phyloP scores from a whole-genome alignment of 2,113 vertebrate genomes.

The Zosterops hypoxanthus region DNA sequence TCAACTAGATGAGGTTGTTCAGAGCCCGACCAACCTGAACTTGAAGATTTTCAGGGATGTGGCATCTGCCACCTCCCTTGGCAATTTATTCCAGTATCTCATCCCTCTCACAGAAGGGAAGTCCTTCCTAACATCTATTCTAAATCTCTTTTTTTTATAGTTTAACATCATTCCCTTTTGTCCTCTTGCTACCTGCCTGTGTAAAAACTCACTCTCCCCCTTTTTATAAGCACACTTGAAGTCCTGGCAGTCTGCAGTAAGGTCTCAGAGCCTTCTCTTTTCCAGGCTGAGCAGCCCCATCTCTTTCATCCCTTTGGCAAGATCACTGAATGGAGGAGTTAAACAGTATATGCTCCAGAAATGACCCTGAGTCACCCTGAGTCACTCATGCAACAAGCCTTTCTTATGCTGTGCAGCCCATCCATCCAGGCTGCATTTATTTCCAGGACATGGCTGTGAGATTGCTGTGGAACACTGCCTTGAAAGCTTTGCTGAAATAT shows the following conservation, averaged over 20 bases:
- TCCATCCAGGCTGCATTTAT: not conserved
- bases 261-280: not conserved
- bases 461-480: not conserved
- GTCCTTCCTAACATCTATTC: not conserved
- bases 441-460: not conserved
- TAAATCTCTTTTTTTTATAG: not conserved
- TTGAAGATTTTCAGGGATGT: not conserved
- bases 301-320: not conserved
- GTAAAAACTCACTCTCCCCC: not conserved
- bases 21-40: rapidly evolving
- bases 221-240: not conserved
- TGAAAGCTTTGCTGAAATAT: not conserved
- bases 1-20: not conserved
- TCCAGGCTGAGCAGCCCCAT: not conserved
- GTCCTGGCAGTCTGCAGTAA: not conserved
- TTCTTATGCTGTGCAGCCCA: not conserved
- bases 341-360: not conserved
- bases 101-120: not conserved
- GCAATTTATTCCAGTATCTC: not conserved
- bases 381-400: not conserved
- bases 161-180: not conserved
- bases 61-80: not conserved
- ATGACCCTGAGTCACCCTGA: not conserved
- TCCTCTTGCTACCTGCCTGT: not conserved
- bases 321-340: not conserved